Conservation (phyloP, 2,113 vertebrate genomes). For the Pyrgilauda ruficollis region DNA sequence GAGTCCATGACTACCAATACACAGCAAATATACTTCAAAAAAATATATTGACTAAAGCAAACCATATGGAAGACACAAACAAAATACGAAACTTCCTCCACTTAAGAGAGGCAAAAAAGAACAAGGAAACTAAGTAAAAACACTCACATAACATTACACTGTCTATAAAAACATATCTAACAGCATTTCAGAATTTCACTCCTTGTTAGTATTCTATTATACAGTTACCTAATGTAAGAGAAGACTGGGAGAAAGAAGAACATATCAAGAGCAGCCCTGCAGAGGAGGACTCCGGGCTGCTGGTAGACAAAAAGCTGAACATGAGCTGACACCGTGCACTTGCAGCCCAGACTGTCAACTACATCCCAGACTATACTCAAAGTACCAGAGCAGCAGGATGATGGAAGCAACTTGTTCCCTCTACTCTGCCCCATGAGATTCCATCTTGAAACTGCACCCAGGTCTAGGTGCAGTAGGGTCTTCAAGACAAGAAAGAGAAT, state of each 20-base stretch:
- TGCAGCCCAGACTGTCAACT: neutral
- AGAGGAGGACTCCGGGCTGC: accelerated
- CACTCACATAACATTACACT: neutral
- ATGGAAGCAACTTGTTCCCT: neutral
- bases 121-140: neutral
- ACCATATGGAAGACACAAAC: neutral
- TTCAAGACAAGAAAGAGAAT: neutral
- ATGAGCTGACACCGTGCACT: no score
- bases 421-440: neutral
- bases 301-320: neutral
- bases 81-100: neutral
- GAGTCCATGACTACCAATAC: neutral
- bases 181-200: neutral
- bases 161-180: neutral
- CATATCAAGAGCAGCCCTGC: neutral
- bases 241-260: neutral
- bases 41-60: neutral
- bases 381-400: accelerated
- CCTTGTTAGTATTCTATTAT: neutral
- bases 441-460: neutral
- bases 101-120: neutral
- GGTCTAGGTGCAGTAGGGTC: neutral
- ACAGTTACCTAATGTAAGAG: neutral
- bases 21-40: neutral
- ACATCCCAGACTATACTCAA: neutral